Percentiles rank a stretch among this genome's conserved stretches.
Evolutionary conservation across 2,113 vertebrate species (phyloP).

Genomic region (Psilopogon haemacephalus): DNA sequence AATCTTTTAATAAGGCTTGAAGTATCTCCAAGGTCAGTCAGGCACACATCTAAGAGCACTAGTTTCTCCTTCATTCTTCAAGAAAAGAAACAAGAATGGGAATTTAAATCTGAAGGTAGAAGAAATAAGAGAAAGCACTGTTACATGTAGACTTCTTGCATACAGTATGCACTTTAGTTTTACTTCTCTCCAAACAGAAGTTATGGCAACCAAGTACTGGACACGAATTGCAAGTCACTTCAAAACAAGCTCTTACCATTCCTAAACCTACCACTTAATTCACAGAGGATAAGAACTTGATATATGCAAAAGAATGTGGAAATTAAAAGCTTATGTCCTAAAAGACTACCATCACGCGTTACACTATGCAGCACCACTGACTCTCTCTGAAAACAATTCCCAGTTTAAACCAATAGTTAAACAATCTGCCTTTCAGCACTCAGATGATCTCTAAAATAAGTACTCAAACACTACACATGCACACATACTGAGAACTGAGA

Average conservation of each 20-base stretch:
- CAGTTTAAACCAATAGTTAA: background rate
- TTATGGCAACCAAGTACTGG: background rate
- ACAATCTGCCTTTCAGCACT: background rate
- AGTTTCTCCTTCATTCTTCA: background rate
- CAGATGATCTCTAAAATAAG: background rate
- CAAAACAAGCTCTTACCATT: background rate
- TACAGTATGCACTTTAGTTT: background rate
- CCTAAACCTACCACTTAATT: background rate
- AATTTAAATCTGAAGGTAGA: background rate
- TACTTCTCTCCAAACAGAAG: background rate
- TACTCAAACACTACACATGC: background rate
- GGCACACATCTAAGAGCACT: background rate
- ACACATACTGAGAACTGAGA: rapidly evolving
- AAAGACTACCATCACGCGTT: background rate
- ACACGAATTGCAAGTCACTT: background rate
- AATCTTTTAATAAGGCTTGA: background rate
- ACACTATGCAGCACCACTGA: background rate
- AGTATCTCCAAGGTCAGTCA: background rate
- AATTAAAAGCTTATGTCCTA: background rate
- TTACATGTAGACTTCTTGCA: background rate
- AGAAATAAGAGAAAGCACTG: background rate
- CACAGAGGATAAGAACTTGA: background rate
- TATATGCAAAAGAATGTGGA: background rate
- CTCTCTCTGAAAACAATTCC: background rate
- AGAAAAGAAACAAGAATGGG: background rate